These are phyloP conservation scores for Thunnus maccoyii DNA, from an alignment of 2,113 vertebrate species.

Conservation along the genomic window DNA sequence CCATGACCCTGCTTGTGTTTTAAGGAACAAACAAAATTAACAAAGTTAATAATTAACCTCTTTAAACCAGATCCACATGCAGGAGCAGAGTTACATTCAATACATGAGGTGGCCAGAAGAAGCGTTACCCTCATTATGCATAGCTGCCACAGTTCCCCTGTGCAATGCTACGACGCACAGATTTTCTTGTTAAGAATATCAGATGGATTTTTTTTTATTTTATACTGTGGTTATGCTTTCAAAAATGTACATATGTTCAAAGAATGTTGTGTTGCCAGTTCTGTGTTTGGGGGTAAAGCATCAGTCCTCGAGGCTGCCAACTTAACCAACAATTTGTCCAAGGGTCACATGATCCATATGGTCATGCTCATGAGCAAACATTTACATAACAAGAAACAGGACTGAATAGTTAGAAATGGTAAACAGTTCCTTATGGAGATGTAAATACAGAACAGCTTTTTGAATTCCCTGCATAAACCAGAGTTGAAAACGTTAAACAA, in stretches of 20 bases:
- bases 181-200: slow-evolving; percentile 23
- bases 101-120: slow-evolving; percentile 16
- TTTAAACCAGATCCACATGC: slow-evolving; percentile 63
- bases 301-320: slow-evolving; percentile 29
- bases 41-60: slow-evolving; percentile 55
- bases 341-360: slow-evolving; percentile 58
- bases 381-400: slow-evolving; percentile 71
- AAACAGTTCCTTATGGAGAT: slow-evolving; percentile 61
- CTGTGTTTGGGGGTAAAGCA: slow-evolving; percentile 11
- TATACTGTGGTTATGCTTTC: neutral
- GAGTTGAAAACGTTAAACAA: slow-evolving; percentile 8
- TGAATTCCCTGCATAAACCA: slow-evolving; percentile 1
- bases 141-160: slow-evolving; percentile 35
- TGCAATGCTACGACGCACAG: slow-evolving; percentile 20
- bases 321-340: slow-evolving; percentile 53
- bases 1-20: neutral
- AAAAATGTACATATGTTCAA: slow-evolving; percentile 16
- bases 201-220: slow-evolving; percentile 1
- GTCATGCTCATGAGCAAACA: slow-evolving; percentile 57
- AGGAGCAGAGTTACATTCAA: slow-evolving; percentile 3
- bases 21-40: slow-evolving; percentile 35
- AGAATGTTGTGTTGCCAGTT: slow-evolving; percentile 27
- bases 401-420: slow-evolving; percentile 45
- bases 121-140: slow-evolving; percentile 42
- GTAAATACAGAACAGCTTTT: slow-evolving; percentile 49